Evolutionary conservation across 2,888 invertebrate species (phyloP).

Genomic region (Onthophagus sagittarius): DNA sequence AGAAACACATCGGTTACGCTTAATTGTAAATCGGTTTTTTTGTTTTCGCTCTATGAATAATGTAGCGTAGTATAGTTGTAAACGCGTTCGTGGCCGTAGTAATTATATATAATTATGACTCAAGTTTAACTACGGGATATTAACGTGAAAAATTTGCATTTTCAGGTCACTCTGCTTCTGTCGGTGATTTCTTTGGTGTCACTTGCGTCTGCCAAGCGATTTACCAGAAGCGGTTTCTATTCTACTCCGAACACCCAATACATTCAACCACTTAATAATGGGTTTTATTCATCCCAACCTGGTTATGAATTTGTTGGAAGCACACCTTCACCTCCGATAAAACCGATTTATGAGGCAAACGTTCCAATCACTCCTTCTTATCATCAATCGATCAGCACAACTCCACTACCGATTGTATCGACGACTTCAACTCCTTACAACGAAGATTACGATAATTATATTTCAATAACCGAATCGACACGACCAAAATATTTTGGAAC

Average conservation of each 20-base stretch:
- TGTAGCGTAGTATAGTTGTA: not conserved
- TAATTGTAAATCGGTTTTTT: not conserved
- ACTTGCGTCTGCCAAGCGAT: constrained; percentile 8
- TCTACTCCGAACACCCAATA: not conserved
- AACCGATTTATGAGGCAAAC: not conserved
- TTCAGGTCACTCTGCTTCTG: not conserved
- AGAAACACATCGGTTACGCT: not conserved
- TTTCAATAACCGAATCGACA: constrained; percentile 14
- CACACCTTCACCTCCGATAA: not conserved
- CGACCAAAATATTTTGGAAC: constrained; percentile 2
- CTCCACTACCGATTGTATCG: not conserved
- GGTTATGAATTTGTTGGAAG: not conserved
- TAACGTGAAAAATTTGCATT: not conserved
- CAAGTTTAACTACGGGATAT: not conserved
- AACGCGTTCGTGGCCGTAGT: not conserved
- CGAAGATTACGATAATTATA: constrained; percentile 1
- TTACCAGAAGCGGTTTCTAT: constrained; percentile 11
- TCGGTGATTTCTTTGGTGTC: not conserved
- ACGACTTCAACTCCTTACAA: not conserved
- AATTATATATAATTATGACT: not conserved
- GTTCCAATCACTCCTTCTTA: constrained; percentile 2
- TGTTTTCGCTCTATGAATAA: not conserved
- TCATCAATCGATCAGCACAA: not conserved
- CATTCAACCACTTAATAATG: not conserved
- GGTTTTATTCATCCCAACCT: not conserved